Conservation (phyloP, 1,140 invertebrate species). For the Drosophila repleta region DNA sequence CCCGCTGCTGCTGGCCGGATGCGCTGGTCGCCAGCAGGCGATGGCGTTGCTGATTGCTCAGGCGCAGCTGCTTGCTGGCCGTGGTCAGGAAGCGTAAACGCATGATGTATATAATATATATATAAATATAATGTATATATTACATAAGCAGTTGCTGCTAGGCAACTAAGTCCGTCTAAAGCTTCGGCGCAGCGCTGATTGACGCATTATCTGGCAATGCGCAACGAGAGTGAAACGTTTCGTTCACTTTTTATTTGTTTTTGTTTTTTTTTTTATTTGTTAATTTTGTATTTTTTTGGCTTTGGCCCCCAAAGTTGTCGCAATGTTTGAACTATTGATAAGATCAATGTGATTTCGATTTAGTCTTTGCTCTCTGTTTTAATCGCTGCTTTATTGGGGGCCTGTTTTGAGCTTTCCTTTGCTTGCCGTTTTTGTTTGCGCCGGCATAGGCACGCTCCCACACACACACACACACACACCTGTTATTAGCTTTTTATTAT, state of each 20-base stretch:
- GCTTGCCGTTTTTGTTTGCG: slow-evolving; percentile 15
- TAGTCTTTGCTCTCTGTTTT: slow-evolving; percentile 13
- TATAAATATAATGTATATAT: not conserved
- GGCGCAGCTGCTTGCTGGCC: slow-evolving; percentile 11
- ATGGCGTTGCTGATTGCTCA: slow-evolving; percentile 1
- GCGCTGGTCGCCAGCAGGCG: slow-evolving; percentile 13
- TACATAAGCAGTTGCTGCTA: slow-evolving; percentile 21
- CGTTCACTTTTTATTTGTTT: not conserved
- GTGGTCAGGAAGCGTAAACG: slow-evolving; percentile 17
- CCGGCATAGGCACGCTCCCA: not conserved
- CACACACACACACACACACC: not conserved
- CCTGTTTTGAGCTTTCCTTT: not conserved
- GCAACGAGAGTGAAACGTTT: slow-evolving; percentile 6
- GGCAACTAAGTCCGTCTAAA: slow-evolving; percentile 12
- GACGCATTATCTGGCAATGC: slow-evolving; percentile 22
- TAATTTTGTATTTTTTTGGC: slow-evolving; percentile 5
- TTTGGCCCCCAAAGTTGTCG: slow-evolving; percentile 21
- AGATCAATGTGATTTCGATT: slow-evolving; percentile 19
- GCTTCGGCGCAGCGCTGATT: not conserved
- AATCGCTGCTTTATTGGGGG: slow-evolving; percentile 16
- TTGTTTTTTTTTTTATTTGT: no score
- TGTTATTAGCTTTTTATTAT: not conserved
- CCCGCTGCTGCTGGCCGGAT: not conserved
- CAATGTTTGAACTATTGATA: slow-evolving; percentile 31
- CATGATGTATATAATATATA: slow-evolving; percentile 36